Evolutionary conservation across 2,113 vertebrate genomes (phyloP).

Genomic region (Heliornis fulica): DNA sequence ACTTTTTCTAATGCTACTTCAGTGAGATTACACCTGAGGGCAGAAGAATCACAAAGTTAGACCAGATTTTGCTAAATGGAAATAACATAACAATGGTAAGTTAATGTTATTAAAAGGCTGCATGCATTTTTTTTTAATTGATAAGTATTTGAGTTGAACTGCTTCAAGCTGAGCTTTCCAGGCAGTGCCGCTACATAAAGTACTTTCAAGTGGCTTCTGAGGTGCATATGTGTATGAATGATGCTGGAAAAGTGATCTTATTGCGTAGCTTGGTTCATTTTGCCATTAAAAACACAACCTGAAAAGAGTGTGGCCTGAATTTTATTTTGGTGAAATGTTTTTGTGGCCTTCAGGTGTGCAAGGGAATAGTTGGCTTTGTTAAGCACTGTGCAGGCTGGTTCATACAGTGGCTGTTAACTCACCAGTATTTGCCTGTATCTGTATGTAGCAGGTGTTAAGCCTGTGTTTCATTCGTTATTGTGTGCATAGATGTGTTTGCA

Average conservation of each 20-base stretch:
- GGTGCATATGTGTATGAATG: not conserved
- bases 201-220: not conserved
- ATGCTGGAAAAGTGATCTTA: not conserved
- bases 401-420: not conserved
- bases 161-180: not conserved
- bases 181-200: not conserved
- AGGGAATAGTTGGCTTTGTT: not conserved
- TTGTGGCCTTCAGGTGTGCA: not conserved
- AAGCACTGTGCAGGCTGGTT: not conserved
- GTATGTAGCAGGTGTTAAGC: too few species aligned
- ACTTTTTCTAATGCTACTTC: constrained; percentile 14
- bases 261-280: not conserved
- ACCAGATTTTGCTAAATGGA: constrained; percentile 96
- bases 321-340: not conserved
- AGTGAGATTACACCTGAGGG: constrained; percentile 97
- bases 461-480: not conserved
- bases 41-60: constrained; percentile 94
- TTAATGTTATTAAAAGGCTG: not conserved
- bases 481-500: not conserved
- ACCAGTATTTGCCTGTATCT: not conserved
- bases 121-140: fast-evolving
- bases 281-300: not conserved
- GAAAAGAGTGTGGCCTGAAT: not conserved
- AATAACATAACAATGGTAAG: constrained; percentile 98
- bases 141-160: not conserved